Percentiles rank a stretch among this genome's conserved stretches.
phyloP scores from a whole-genome alignment of 2,888 invertebrate genomes.

The Agrotis segetum region DNA sequence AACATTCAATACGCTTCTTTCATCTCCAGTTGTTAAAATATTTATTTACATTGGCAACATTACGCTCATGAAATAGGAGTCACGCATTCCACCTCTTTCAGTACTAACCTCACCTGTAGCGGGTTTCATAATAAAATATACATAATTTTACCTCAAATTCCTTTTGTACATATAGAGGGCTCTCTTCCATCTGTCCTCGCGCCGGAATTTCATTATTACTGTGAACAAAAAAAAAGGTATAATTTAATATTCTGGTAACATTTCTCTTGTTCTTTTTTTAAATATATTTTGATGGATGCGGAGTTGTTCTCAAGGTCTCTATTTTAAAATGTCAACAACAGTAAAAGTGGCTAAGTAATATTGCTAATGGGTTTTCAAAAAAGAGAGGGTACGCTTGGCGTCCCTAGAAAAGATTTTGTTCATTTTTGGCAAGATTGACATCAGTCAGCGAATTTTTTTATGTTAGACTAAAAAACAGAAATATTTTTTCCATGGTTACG shows the following conservation, averaged over 20 bases:
- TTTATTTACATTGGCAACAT: not conserved
- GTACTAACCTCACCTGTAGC: not conserved
- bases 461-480: too few relatives aligned
- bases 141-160: slow-evolving; percentile 83
- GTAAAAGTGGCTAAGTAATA: not conserved
- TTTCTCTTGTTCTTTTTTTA: slow-evolving; percentile 1
- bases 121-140: slow-evolving; percentile 11
- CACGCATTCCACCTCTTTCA: not conserved
- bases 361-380: slow-evolving; percentile 4
- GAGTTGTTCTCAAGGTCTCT: slow-evolving; percentile 27
- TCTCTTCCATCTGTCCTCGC: slow-evolving; percentile 88
- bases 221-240: slow-evolving; percentile 67
- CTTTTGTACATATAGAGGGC: slow-evolving; percentile 91
- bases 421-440: too few relatives aligned
- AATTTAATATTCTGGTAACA: slow-evolving; percentile 25
- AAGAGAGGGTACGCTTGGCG: not conserved
- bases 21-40: too few relatives aligned
- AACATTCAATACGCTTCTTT: too few relatives aligned
- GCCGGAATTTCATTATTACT: slow-evolving; percentile 76
- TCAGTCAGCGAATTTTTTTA: too few relatives aligned
- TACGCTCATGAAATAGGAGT: not conserved
- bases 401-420: not conserved
- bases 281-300: not conserved
- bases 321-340: slow-evolving; percentile 4
- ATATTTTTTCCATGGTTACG: too few relatives aligned